A percentile compares a stretch with the other conserved stretches of the same genome.
Conservation (phyloP, 2,888 invertebrate species). For the Abrostola tripartita region DNA sequence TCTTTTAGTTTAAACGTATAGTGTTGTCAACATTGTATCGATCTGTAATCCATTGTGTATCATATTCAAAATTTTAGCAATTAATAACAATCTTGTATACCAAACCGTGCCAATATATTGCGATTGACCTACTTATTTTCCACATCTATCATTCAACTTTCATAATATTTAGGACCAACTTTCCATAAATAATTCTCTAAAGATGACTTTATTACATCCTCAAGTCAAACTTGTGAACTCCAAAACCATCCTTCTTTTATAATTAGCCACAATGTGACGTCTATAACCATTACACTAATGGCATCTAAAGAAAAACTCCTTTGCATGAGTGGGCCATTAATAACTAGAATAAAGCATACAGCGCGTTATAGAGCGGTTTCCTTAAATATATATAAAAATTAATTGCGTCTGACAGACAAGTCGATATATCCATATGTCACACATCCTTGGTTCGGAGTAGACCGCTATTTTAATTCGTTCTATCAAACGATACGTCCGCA, state of each 20-base stretch:
- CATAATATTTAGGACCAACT: not conserved
- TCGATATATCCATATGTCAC: slow-evolving; percentile 72
- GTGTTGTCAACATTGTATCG: too few species aligned
- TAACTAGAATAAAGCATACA: slow-evolving; percentile 51
- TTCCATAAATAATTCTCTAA: slow-evolving; percentile 2
- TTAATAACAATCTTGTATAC: too few species aligned
- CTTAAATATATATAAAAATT: slow-evolving; percentile 62
- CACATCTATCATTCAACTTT: too few species aligned
- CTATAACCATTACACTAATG: slow-evolving; percentile 48
- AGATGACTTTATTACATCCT: slow-evolving; percentile 7
- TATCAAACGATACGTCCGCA: slow-evolving; percentile 78
- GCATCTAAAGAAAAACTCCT: slow-evolving; percentile 39
- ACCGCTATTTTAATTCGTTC: slow-evolving; percentile 71
- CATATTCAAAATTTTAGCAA: too few species aligned
- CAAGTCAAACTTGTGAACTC: slow-evolving; percentile 25
- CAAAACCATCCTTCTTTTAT: slow-evolving; percentile 39
- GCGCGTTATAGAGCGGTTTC: slow-evolving; percentile 45
- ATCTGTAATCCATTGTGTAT: too few species aligned
- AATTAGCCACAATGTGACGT: slow-evolving; percentile 41
- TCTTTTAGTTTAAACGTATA: too few species aligned
- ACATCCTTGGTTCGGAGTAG: slow-evolving; percentile 54
- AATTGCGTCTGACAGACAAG: slow-evolving; percentile 69
- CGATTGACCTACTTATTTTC: too few species aligned
- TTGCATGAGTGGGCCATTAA: slow-evolving; percentile 50
- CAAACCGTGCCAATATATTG: too few species aligned